A percentile compares a stretch with the other conserved stretches of the same genome.
phyloP scores from a whole-genome alignment of 2,113 vertebrate species.

The Cygnus atratus region DNA sequence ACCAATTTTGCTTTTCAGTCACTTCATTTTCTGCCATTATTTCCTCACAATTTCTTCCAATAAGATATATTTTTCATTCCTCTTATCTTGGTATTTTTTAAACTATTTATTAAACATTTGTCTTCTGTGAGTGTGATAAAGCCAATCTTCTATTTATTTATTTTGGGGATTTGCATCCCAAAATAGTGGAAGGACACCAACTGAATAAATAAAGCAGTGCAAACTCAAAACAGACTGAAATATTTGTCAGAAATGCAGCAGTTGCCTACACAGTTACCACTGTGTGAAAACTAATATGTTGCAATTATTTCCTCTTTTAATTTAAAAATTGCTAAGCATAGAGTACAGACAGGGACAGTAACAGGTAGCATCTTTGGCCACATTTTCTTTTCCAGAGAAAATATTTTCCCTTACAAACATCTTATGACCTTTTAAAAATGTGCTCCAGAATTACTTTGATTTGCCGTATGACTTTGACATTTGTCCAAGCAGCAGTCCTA shows the following conservation, averaged over 20 bases:
- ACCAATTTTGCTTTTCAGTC: neutral
- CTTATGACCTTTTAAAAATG: neutral
- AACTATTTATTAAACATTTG: neutral
- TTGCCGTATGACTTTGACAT: neutral
- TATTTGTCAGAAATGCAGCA: neutral
- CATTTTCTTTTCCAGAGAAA: neutral
- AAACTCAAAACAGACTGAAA: neutral
- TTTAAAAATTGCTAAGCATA: neutral
- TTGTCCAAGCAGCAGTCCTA: neutral
- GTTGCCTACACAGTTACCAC: neutral
- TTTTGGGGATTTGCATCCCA: neutral
- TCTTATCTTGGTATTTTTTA: neutral
- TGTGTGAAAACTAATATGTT: neutral
- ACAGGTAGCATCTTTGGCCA: neutral
- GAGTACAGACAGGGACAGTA: neutral
- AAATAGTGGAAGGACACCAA: neutral
- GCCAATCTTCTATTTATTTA: neutral
- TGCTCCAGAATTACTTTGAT: neutral
- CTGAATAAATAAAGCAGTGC: neutral
- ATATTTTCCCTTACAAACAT: neutral
- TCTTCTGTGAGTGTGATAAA: accelerated
- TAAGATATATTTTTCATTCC: neutral
- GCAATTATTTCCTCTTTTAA: neutral
- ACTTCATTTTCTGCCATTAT: neutral
- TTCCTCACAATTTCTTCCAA: neutral